Conservation (phyloP, 2,888 invertebrate genomes). For the Cheilosia grossa region DNA sequence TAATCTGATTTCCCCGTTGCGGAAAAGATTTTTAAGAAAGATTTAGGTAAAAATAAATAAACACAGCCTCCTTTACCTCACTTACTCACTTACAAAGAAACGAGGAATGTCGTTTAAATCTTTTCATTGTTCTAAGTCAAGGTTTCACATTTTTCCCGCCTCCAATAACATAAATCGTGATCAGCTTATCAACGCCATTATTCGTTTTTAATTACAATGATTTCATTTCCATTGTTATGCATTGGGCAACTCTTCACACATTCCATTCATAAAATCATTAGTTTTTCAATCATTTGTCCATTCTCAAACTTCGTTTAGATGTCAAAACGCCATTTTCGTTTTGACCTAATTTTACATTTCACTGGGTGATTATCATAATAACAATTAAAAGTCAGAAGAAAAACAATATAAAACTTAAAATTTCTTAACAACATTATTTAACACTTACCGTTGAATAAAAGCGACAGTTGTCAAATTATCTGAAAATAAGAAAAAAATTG, state of each 20-base stretch:
- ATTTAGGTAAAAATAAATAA: no score
- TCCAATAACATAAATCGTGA: background rate
- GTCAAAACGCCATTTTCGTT: conserved; percentile 1
- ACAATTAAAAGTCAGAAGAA: background rate
- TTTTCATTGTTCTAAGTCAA: conserved; percentile 2
- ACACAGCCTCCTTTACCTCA: background rate
- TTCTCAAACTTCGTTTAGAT: background rate
- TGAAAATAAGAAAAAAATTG: conserved; percentile 48
- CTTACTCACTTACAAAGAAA: background rate
- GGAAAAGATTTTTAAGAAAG: no score
- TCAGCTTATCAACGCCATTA: conserved; percentile 17
- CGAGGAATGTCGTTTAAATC: background rate
- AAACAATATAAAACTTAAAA: background rate
- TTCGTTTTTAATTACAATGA: conserved; percentile 7
- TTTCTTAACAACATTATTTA: conserved; percentile 16
- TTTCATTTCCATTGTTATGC: conserved; percentile 49
- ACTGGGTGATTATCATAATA: background rate
- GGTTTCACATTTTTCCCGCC: conserved; percentile 8
- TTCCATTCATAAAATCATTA: conserved; percentile 16
- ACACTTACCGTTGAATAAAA: conserved; percentile 64
- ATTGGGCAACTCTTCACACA: conserved; percentile 3
- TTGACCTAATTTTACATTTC: conserved; percentile 7
- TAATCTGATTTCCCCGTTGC: no score
- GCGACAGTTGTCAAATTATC: conserved; percentile 49
- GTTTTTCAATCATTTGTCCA: conserved; percentile 1